A percentile compares a stretch with the other conserved stretches of the same genome.
These are phyloP conservation scores for Rhynchopsitta pachyrhyncha DNA, from an alignment of 2,113 vertebrate species.

Conservation along the genomic window DNA sequence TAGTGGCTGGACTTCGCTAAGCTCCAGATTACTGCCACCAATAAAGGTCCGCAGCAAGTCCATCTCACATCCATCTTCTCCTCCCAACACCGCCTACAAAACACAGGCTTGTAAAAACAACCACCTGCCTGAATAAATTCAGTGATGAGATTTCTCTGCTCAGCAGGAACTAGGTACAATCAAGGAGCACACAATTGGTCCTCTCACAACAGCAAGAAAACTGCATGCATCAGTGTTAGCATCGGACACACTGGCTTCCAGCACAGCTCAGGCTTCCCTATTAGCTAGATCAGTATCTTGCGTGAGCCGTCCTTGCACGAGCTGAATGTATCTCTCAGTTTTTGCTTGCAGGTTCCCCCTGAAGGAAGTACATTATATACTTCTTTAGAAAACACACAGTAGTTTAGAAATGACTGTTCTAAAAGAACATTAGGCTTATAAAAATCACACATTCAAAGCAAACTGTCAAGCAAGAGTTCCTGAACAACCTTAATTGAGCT, in stretches of 20 bases:
- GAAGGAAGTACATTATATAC: neutral
- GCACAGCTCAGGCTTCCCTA: neutral
- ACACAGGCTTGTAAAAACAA: neutral
- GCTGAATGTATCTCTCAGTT: neutral
- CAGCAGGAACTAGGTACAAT: neutral
- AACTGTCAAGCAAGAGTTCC: constrained; percentile 25
- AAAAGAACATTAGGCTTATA: neutral
- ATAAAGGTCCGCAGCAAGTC: neutral
- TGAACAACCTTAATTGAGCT: constrained; percentile 26
- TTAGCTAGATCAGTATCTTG: neutral
- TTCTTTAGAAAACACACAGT: constrained; percentile 7
- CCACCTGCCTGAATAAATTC: neutral
- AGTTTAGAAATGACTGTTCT: neutral
- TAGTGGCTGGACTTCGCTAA: fast-evolving
- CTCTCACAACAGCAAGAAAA: neutral
- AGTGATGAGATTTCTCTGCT: neutral
- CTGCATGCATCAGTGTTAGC: neutral
- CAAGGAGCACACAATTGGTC: fast-evolving
- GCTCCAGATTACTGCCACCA: neutral
- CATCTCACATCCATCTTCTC: neutral
- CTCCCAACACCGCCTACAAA: neutral
- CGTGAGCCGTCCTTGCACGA: neutral
- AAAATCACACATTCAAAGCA: constrained; percentile 28
- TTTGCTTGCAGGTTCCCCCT: neutral
- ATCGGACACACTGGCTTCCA: neutral